phyloP scores from a whole-genome alignment of 2,888 invertebrate species.

The Sympetrum striolatum region DNA sequence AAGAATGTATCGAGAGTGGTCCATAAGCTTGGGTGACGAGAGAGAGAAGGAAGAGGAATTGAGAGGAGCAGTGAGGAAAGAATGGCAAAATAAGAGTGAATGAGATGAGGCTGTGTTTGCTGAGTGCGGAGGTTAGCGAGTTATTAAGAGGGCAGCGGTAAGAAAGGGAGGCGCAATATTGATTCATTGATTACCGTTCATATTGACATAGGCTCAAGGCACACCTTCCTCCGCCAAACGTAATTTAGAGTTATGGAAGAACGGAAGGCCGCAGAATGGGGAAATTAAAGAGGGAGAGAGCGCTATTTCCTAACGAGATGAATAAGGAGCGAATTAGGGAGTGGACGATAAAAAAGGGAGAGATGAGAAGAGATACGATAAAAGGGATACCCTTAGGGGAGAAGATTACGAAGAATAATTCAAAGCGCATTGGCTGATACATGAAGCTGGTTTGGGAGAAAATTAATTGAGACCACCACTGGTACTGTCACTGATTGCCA shows the following conservation, averaged over 20 bases:
- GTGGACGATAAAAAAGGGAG: not conserved
- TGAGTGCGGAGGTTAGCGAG: constrained; percentile 38
- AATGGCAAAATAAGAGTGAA: not conserved
- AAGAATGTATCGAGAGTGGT: too few species aligned
- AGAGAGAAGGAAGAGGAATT: not conserved
- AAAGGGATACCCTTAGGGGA: too few species aligned
- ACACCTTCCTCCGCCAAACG: constrained; percentile 25
- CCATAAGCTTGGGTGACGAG: not conserved
- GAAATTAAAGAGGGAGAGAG: constrained; percentile 26
- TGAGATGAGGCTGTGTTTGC: constrained; percentile 3
- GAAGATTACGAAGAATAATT: too few species aligned
- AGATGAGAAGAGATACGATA: not conserved
- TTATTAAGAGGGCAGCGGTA: constrained; percentile 22
- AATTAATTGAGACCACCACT: too few species aligned
- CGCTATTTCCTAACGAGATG: constrained; percentile 25
- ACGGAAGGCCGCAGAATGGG: constrained; percentile 24
- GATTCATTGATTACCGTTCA: constrained; percentile 30
- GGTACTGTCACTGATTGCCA: too few species aligned
- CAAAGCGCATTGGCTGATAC: too few species aligned
- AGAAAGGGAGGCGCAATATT: constrained; percentile 13
- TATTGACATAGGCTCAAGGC: constrained; percentile 41
- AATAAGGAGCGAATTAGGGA: not conserved
- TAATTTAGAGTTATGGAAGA: constrained; percentile 41
- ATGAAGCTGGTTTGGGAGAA: too few species aligned
- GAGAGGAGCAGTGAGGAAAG: not conserved